Conservation (phyloP, 2,113 vertebrate species). For the Oncorhynchus tshawytscha region DNA sequence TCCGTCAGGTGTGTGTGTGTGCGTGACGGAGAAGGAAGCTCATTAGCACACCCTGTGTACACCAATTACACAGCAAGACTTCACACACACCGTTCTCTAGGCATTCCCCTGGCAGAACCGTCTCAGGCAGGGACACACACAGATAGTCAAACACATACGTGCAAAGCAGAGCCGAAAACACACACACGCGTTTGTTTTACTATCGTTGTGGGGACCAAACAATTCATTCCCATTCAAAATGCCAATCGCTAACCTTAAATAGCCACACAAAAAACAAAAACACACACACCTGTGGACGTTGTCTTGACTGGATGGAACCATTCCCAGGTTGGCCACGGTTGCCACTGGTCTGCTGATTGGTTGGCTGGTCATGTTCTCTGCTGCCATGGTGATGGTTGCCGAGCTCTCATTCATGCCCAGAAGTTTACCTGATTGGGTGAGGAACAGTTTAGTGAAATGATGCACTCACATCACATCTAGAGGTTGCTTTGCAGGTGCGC, state of each 20-base stretch:
- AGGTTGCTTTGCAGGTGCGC: too few species aligned
- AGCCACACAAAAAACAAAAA: too few species aligned
- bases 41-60: constrained; percentile 76
- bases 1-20: constrained; percentile 76
- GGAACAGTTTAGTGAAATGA: not conserved
- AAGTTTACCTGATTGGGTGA: constrained; percentile 81
- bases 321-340: constrained; percentile 84
- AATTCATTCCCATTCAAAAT: too few species aligned
- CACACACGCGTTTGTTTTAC: too few species aligned
- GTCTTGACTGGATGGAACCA: constrained; percentile 82
- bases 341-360: constrained; percentile 80
- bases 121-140: too few species aligned
- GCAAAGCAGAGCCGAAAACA: too few species aligned
- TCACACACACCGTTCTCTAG: constrained; percentile 14
- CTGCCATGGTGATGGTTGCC: constrained; percentile 74
- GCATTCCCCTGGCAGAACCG: too few species aligned
- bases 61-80: constrained; percentile 74
- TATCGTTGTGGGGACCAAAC: too few species aligned
- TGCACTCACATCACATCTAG: not conserved
- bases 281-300: constrained; percentile 80
- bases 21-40: constrained; percentile 78
- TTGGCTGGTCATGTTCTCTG: constrained; percentile 75
- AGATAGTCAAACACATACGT: too few species aligned
- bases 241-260: too few species aligned
- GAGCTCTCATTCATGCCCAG: constrained; percentile 94